A percentile compares a stretch with the other conserved stretches of the same genome.
These are phyloP conservation scores for Hassar affinis DNA, from an alignment of 2,113 vertebrate species.

Conservation along the genomic window DNA sequence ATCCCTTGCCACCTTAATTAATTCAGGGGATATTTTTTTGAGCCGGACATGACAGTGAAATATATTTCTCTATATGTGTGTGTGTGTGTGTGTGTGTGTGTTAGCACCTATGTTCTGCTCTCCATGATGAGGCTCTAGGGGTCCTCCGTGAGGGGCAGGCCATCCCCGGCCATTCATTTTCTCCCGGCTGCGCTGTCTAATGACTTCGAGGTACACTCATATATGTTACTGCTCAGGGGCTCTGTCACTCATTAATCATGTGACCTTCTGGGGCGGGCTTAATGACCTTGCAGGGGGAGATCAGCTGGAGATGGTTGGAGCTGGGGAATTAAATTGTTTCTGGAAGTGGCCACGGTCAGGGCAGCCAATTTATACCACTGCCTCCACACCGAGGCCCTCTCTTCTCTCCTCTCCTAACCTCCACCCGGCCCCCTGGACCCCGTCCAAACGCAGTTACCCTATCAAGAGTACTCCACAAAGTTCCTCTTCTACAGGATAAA, in stretches of 20 bases:
- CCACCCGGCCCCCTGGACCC: slow-evolving; percentile 31
- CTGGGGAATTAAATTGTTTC: slow-evolving; percentile 99
- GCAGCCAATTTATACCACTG: slow-evolving; percentile 92
- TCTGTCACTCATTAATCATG: slow-evolving; percentile 99
- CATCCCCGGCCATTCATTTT: slow-evolving; percentile 86
- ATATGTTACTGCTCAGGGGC: slow-evolving; percentile 89
- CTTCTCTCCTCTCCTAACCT: slow-evolving; percentile 54
- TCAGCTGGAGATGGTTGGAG: slow-evolving; percentile 97
- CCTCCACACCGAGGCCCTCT: slow-evolving; percentile 55
- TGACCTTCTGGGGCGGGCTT: slow-evolving; percentile 97
- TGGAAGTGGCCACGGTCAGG: slow-evolving; percentile 98
- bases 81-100: slow-evolving; percentile 37
- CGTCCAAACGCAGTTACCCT: neutral
- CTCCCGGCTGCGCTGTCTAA: slow-evolving; percentile 83
- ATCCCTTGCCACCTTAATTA: neutral
- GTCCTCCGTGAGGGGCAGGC: slow-evolving; percentile 69
- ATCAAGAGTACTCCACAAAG: neutral
- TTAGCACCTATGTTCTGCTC: slow-evolving; percentile 60
- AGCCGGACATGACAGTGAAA: slow-evolving; percentile 22
- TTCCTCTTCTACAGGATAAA: neutral
- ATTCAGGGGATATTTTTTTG: slow-evolving; percentile 19
- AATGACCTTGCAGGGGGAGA: slow-evolving; percentile 99
- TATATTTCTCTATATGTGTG: slow-evolving; percentile 2
- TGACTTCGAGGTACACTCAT: slow-evolving; percentile 90
- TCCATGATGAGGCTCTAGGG: slow-evolving; percentile 61